phyloP scores from a whole-genome alignment of 2,797 vertebrate genomes.

The Cuculus canorus region DNA sequence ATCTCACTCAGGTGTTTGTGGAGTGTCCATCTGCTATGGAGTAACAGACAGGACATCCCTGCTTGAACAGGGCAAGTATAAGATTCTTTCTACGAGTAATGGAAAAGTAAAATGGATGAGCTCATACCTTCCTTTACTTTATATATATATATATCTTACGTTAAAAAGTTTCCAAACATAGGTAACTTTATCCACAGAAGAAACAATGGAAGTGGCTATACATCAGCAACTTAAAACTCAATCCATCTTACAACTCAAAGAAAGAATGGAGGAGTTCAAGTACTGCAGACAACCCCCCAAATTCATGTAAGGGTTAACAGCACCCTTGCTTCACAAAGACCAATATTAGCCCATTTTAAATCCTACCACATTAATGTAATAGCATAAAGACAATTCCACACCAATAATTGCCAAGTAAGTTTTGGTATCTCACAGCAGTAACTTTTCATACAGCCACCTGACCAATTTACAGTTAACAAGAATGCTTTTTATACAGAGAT shows the following conservation, averaged over 20 bases:
- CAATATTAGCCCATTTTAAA: background rate
- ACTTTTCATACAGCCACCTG: background rate
- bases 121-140: background rate
- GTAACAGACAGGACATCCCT: background rate
- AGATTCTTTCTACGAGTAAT: background rate
- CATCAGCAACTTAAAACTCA: background rate
- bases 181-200: background rate
- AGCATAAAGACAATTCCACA: background rate
- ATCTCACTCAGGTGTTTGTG: background rate
- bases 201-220: accelerated
- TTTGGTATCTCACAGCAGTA: background rate
- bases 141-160: background rate
- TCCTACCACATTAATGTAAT: background rate
- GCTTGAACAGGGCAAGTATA: background rate
- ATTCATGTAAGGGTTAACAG: background rate
- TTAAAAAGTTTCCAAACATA: background rate
- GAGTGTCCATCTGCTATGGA: background rate
- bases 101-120: background rate
- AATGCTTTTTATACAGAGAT: background rate
- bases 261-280: background rate
- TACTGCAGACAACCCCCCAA: background rate
- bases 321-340: background rate
- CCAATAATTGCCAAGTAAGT: background rate
- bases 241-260: background rate
- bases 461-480: background rate